Percentiles rank a stretch among this genome's conserved stretches.
Evolutionary conservation across 2,888 invertebrate genomes (phyloP).

Genomic region (Aphidoletes aphidimyza): DNA sequence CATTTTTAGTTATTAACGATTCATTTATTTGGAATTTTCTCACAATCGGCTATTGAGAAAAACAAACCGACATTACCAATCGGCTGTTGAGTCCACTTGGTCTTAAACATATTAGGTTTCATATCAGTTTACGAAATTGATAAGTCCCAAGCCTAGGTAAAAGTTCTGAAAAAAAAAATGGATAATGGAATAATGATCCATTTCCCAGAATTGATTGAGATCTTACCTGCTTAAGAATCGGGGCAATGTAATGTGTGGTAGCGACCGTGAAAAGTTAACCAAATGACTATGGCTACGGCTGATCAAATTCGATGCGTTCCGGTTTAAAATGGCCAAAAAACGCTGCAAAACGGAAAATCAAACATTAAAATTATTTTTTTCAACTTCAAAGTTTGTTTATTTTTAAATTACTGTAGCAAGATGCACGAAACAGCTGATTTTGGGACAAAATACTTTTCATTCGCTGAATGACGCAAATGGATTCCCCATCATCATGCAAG

Average conservation of each 20-base stretch:
- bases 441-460: background rate
- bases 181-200: too few species aligned
- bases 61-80: too few species aligned
- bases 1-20: too few species aligned
- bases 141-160: too few species aligned
- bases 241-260: conserved; percentile 1
- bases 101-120: too few species aligned
- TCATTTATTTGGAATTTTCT: too few species aligned
- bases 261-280: background rate
- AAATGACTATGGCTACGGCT: conserved; percentile 37
- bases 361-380: background rate
- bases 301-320: conserved; percentile 20
- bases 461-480: background rate
- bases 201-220: background rate
- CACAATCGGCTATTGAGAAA: too few species aligned
- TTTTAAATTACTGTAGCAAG: background rate
- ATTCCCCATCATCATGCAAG: background rate
- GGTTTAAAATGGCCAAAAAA: conserved; percentile 20
- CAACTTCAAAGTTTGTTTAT: background rate
- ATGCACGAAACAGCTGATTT: conserved; percentile 5
- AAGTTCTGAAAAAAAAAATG: too few species aligned
- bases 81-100: too few species aligned
- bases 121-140: too few species aligned
- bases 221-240: conserved; percentile 28
- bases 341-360: background rate